Conservation (phyloP, 2,797 vertebrate genomes). For the Paramormyrops hopkinsi region DNA sequence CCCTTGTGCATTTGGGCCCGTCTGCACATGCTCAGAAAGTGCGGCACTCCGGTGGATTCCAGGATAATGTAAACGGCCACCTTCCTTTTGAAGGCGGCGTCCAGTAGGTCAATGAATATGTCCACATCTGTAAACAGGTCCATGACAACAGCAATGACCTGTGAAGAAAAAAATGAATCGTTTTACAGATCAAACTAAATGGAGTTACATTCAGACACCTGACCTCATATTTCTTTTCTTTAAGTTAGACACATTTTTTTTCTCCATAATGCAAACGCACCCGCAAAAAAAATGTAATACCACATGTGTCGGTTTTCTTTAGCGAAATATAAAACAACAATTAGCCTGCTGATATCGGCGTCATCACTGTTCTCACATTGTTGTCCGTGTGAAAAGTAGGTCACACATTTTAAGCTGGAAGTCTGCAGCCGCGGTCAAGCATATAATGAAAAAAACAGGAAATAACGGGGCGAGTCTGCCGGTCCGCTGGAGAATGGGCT, state of each 20-base stretch:
- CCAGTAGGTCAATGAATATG: constrained; percentile 92
- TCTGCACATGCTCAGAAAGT: constrained; percentile 91
- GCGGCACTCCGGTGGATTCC: constrained; percentile 71
- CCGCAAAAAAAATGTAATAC: background rate
- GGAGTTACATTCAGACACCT: background rate
- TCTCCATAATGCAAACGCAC: background rate
- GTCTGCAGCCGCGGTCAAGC: background rate
- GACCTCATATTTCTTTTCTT: background rate
- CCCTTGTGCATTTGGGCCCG: constrained; percentile 84
- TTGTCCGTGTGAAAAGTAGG: background rate
- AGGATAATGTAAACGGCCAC: constrained; percentile 90
- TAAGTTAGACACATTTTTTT: background rate
- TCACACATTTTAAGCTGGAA: background rate
- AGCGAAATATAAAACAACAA: background rate
- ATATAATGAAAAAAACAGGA: background rate
- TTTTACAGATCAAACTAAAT: background rate
- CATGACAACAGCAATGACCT: constrained; percentile 95
- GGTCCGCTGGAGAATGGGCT: background rate
- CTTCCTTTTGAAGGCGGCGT: constrained; percentile 77
- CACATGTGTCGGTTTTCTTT: background rate
- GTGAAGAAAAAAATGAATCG: background rate
- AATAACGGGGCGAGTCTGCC: background rate
- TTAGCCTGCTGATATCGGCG: background rate
- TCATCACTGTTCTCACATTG: background rate
- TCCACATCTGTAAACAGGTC: constrained; percentile 93